Evolutionary conservation across 2,797 vertebrate species (phyloP).

Genomic region (Meda fulgida): DNA sequence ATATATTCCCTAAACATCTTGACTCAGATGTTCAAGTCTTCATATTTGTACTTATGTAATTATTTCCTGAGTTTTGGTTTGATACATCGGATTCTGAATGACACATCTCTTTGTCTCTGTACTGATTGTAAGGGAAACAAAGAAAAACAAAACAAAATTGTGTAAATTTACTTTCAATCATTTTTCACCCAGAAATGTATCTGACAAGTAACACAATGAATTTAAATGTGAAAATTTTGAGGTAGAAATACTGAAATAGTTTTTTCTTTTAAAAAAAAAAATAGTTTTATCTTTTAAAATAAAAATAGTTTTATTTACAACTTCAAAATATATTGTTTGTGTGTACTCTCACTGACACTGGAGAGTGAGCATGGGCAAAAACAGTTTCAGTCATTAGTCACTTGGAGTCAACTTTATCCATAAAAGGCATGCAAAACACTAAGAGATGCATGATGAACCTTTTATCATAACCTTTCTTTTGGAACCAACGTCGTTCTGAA

Average conservation of each 20-base stretch:
- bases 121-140: not conserved
- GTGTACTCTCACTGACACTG: not conserved
- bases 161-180: not conserved
- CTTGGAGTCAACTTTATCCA: not conserved
- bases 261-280: not conserved
- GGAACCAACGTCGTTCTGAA: not conserved
- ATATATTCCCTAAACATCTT: slow-evolving; percentile 4
- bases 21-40: not conserved
- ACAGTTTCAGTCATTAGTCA: not conserved
- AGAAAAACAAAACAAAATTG: not conserved
- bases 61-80: not conserved
- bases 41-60: not conserved
- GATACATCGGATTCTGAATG: not conserved
- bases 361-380: not conserved
- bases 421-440: not conserved
- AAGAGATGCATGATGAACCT: not conserved
- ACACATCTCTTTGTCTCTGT: not conserved
- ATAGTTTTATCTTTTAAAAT: not conserved
- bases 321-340: not conserved
- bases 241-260: not conserved
- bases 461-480: slow-evolving; percentile 16
- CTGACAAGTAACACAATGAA: not conserved
- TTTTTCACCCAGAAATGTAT: not conserved
- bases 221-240: not conserved
- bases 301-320: not conserved